These are phyloP conservation scores for Drosophila bipectinata DNA, from an alignment of 1,140 invertebrate genomes.

Conservation along the genomic window DNA sequence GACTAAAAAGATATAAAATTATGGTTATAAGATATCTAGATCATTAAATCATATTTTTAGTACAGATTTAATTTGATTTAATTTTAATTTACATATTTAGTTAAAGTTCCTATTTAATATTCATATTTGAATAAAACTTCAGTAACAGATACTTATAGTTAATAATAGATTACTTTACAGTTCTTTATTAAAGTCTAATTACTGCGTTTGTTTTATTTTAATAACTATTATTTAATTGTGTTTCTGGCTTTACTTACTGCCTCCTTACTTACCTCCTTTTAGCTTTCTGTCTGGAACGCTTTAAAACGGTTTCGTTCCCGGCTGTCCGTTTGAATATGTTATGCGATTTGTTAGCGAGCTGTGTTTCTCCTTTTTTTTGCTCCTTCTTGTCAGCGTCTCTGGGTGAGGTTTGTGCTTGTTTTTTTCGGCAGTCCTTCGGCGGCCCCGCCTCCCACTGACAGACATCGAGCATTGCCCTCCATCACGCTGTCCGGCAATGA, in stretches of 20 bases:
- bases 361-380: slow-evolving; percentile 17
- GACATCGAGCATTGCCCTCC: slow-evolving; percentile 40
- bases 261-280: background rate
- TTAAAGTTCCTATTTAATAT: no score
- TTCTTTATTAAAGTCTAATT: no score
- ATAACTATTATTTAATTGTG: background rate
- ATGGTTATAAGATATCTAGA: no score
- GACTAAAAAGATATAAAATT: no score
- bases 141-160: no score
- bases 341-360: slow-evolving; percentile 68
- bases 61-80: no score
- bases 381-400: slow-evolving; percentile 4
- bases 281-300: background rate
- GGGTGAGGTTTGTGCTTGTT: slow-evolving; percentile 1
- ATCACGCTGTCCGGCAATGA: slow-evolving; percentile 47
- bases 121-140: no score
- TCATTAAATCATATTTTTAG: no score
- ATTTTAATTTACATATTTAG: no score
- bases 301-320: slow-evolving; percentile 41
- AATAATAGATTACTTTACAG: no score
- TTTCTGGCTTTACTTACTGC: background rate
- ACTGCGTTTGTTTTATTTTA: background rate
- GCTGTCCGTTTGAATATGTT: slow-evolving; percentile 56
- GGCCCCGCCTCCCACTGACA: background rate
- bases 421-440: slow-evolving; percentile 5